These are phyloP conservation scores for Drosophila kambysellisi DNA, from an alignment of 2,888 invertebrate species.

Conservation along the genomic window DNA sequence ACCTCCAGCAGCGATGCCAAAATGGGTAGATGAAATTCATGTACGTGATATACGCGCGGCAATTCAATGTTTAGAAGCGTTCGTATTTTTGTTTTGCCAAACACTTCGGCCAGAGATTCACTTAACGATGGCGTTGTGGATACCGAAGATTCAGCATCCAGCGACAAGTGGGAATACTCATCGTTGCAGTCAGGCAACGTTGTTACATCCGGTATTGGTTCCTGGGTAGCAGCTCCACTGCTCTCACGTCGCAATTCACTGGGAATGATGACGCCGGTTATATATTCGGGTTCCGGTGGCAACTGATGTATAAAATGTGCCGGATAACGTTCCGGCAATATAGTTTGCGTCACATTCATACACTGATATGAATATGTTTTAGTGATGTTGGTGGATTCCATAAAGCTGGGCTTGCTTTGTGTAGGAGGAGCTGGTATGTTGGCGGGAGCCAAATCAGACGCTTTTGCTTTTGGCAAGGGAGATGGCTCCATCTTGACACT, in stretches of 20 bases:
- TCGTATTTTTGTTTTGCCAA: constrained; percentile 67
- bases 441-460: background rate
- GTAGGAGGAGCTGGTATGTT: background rate
- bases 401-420: background rate
- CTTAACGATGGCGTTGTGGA: constrained; percentile 71
- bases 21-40: constrained; percentile 69
- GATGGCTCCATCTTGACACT: background rate
- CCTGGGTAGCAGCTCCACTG: background rate
- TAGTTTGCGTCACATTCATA: constrained; percentile 30
- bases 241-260: constrained; percentile 7
- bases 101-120: constrained; percentile 76
- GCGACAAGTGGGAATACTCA: constrained; percentile 8
- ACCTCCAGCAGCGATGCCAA: constrained; percentile 72
- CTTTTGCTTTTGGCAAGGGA: background rate
- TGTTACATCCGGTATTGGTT: background rate
- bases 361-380: constrained; percentile 29
- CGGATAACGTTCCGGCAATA: constrained; percentile 71
- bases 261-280: background rate
- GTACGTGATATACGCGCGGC: constrained; percentile 62
- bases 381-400: background rate
- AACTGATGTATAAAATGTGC: constrained; percentile 74
- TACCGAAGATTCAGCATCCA: background rate
- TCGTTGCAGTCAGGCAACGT: background rate
- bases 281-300: constrained; percentile 38
- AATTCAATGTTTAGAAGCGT: constrained; percentile 62